Evolutionary conservation across 2,888 invertebrate genomes (phyloP).

Genomic region (Papilio demoleus): DNA sequence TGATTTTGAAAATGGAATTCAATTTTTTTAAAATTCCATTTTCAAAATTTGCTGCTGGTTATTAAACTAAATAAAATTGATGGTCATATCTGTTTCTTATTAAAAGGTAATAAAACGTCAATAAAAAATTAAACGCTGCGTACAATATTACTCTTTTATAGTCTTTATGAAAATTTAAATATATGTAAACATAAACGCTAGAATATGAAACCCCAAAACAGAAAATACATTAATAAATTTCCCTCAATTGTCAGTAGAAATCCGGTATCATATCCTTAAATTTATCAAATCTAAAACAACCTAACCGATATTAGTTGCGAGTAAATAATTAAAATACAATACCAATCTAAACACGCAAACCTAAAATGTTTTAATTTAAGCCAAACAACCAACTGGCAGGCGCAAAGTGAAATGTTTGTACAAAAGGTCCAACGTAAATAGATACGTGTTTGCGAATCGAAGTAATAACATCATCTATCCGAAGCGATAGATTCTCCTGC

Average conservation of each 20-base stretch:
- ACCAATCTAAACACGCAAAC: constrained; percentile 36
- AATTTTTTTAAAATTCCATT: no score
- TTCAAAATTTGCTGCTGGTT: no score
- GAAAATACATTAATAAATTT: not conserved
- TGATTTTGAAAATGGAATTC: not conserved
- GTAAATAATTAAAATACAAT: constrained; percentile 39
- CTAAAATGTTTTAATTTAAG: constrained; percentile 39
- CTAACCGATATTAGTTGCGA: not conserved
- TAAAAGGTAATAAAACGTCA: no score
- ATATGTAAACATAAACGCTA: no score
- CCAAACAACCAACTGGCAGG: constrained; percentile 32
- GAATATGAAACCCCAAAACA: not conserved
- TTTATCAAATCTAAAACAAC: not conserved
- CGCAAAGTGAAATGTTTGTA: constrained; percentile 35
- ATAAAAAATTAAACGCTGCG: no score
- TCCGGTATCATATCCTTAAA: not conserved
- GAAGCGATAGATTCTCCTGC: constrained; percentile 46
- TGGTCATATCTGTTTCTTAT: no score
- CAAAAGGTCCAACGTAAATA: constrained; percentile 40
- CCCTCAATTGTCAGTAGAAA: not conserved
- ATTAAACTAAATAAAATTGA: no score
- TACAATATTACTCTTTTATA: no score
- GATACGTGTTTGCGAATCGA: constrained; percentile 41
- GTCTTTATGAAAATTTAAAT: no score
- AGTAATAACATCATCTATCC: constrained; percentile 47